Evolutionary conservation across 2,797 vertebrate species (phyloP).

Genomic region (Rhincodon typus): DNA sequence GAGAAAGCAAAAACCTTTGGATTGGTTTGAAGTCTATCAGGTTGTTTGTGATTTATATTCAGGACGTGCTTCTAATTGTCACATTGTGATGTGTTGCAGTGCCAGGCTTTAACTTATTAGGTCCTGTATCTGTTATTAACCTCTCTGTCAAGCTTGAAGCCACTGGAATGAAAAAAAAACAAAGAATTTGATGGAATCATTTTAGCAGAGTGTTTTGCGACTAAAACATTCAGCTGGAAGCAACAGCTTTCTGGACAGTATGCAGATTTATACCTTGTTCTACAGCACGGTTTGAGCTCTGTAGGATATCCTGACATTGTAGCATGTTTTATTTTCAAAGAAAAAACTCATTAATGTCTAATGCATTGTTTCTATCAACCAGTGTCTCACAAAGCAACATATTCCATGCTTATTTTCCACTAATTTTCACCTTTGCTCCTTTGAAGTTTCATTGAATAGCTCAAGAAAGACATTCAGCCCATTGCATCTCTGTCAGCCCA

Average conservation of each 20-base stretch:
- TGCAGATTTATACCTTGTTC: conserved; percentile 16
- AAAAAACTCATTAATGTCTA: background rate
- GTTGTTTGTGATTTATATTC: conserved; percentile 22
- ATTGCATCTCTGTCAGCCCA: background rate
- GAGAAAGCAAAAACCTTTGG: conserved; percentile 23
- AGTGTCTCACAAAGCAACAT: background rate
- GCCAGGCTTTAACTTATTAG: conserved; percentile 33
- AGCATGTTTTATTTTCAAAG: background rate
- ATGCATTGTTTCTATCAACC: background rate
- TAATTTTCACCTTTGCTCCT: background rate
- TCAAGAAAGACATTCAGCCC: background rate
- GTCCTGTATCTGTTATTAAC: conserved; percentile 35
- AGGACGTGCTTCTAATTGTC: conserved; percentile 30
- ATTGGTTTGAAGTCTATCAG: conserved; percentile 34
- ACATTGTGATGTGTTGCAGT: conserved; percentile 34
- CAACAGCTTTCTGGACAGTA: background rate
- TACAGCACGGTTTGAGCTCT: background rate
- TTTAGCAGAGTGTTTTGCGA: conserved; percentile 6
- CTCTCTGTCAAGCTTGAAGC: conserved; percentile 30
- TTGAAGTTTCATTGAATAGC: background rate
- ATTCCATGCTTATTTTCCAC: background rate
- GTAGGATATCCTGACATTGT: background rate
- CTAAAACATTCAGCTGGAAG: conserved; percentile 18
- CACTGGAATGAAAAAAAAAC: background rate
- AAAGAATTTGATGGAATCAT: conserved; percentile 30